phyloP scores from a whole-genome alignment of 2,113 vertebrate genomes.

The Heterotis niloticus region DNA sequence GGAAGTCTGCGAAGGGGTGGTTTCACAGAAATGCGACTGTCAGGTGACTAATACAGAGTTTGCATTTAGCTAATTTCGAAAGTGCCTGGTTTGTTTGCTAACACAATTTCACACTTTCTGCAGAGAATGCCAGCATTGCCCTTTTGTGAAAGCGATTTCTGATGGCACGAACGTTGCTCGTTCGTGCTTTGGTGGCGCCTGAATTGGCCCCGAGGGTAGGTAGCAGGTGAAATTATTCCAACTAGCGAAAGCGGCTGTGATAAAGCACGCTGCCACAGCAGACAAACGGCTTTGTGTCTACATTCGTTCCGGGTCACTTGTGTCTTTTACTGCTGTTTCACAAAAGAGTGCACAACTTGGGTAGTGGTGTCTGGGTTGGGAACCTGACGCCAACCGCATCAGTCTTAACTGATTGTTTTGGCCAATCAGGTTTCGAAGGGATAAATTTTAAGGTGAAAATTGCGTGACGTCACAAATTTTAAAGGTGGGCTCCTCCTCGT shows the following conservation, averaged over 20 bases:
- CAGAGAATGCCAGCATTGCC: background rate
- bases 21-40: conserved; percentile 37
- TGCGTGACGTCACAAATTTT: background rate
- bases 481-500: background rate
- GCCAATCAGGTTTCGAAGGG: too few species aligned
- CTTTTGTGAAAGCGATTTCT: background rate
- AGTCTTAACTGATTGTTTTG: background rate
- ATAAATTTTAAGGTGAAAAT: background rate
- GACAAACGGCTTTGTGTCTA: conserved; percentile 31
- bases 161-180: background rate
- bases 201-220: conserved; percentile 55
- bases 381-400: background rate
- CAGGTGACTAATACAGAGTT: conserved; percentile 45
- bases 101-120: background rate
- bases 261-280: conserved; percentile 58
- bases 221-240: conserved; percentile 60
- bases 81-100: background rate
- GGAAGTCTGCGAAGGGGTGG: conserved; percentile 26
- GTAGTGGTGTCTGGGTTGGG: background rate
- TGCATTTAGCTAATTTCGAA: conserved; percentile 33
- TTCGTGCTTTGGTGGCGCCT: conserved; percentile 6
- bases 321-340: conserved; percentile 4
- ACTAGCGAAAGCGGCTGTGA: conserved; percentile 47
- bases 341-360: background rate
- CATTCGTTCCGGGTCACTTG: conserved; percentile 62